Percentiles rank a stretch among this genome's conserved stretches.
Conservation (phyloP, 2,888 invertebrate species). For the Spilarctia lutea region DNA sequence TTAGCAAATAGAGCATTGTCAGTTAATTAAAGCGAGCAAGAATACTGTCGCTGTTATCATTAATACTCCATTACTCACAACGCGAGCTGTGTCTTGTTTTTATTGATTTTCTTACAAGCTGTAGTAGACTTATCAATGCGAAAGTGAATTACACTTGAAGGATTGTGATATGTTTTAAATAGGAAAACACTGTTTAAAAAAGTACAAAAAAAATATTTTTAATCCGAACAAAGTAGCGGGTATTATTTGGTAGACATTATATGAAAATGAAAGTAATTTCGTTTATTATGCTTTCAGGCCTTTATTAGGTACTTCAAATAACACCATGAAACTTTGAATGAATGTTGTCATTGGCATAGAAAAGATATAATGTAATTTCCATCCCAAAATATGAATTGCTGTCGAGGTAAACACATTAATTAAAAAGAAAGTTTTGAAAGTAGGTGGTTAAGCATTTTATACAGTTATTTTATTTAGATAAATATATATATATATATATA, state of each 20-base stretch:
- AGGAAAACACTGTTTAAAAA: no score
- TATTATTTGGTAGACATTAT: neutral
- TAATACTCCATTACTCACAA: conserved; percentile 45
- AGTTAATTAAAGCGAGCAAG: conserved; percentile 23
- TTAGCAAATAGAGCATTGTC: neutral
- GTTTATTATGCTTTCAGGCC: neutral
- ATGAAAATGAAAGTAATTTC: neutral
- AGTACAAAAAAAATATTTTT: no score
- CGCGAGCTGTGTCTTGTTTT: conserved; percentile 17
- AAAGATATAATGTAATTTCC: neutral
- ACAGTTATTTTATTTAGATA: no score
- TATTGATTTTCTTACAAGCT: neutral
- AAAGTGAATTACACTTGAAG: neutral
- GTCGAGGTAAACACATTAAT: no score
- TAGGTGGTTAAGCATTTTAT: no score
- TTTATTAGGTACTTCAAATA: neutral
- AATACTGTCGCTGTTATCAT: conserved; percentile 48
- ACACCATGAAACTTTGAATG: neutral
- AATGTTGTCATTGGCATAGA: neutral
- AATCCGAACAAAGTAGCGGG: neutral
- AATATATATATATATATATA: no score
- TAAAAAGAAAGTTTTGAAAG: no score
- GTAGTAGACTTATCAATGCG: neutral
- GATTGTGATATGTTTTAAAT: neutral
- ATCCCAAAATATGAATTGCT: neutral